Evolutionary conservation across 2,888 invertebrate genomes (phyloP).

Genomic region (Paralinhomoeus sp.): DNA sequence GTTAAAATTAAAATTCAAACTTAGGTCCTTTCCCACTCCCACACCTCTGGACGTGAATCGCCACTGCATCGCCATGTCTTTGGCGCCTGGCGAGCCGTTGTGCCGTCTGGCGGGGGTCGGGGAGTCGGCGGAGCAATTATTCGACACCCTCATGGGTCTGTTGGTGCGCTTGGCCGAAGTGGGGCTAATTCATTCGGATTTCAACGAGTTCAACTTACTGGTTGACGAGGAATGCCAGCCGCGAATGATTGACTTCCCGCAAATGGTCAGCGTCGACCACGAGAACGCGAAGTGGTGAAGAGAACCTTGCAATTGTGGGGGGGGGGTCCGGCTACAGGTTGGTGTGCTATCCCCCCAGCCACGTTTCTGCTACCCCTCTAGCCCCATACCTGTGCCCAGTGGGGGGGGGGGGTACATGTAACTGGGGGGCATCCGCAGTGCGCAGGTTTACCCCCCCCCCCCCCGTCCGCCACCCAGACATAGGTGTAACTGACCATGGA

Average conservation of each 20-base stretch:
- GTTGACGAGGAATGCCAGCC: constrained; percentile 31
- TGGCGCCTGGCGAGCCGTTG: constrained; percentile 40
- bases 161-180: constrained; percentile 69
- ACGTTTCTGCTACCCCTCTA: too few relatives aligned
- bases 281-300: constrained; percentile 53
- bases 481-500: too few relatives aligned
- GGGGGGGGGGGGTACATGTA: too few relatives aligned
- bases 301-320: too few relatives aligned
- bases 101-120: constrained; percentile 45
- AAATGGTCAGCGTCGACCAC: constrained; percentile 90
- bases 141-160: constrained; percentile 77
- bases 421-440: too few relatives aligned
- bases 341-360: too few relatives aligned
- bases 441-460: too few relatives aligned
- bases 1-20: too few relatives aligned
- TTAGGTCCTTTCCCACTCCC: constrained; percentile 85
- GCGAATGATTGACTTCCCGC: constrained; percentile 86
- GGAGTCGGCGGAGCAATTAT: constrained; percentile 36
- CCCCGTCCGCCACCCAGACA: too few relatives aligned
- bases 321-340: too few relatives aligned
- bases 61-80: constrained; percentile 87
- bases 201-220: constrained; percentile 97
- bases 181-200: constrained; percentile 94
- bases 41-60: constrained; percentile 72
- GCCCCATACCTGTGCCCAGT: too few relatives aligned